Evolutionary conservation across 1,140 invertebrate species (phyloP), one percentile per base, ranked within the genome.

Genomic region (Hypothenemus hampei): DNA sequence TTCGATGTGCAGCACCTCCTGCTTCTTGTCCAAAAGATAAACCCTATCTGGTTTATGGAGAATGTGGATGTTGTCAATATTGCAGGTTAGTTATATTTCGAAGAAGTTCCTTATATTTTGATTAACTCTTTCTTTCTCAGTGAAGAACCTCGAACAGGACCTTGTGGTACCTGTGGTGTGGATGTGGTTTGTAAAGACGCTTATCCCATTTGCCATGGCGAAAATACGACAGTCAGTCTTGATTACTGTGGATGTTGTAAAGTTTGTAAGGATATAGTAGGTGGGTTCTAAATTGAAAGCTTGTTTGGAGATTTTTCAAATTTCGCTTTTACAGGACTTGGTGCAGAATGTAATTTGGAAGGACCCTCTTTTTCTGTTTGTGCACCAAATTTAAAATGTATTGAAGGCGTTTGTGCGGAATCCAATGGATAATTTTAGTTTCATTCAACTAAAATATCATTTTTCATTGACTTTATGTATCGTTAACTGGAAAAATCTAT

Each of bases 221-320:
- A 49, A 41, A 37, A 45, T 23, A 24, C 29, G 18, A 49, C 36
- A 18, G 54, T 57, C 15, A 50, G 18, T 18, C 19, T 57, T n/a
- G 54, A 57, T 24, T 41, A 41, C 33, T 57, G 54, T 29, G 54
- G 54, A 20, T 57, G 54, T 21, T 57, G 54, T n/a, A 41, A 18
- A 39, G 29, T 35, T 13, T 57, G 54, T 16, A 57, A 41, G 20
- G 16, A 20, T 13, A 35, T 57, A 2, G 20, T 57, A 35, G 47
- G 54, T 57, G 35, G 49, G 46, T 47, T 2, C 6, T 13, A 45
- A 45, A 45, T 29, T 6, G 22, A n/a, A n/a, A n/a, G n/a, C n/a
- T n/a, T n/a, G n/a, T n/a, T 26, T 45, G 18, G 11, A 3, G 16
- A 37, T 35, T 35, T 33, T 35, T 21, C n/a, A n/a, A n/a, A n/a